Evolutionary conservation across 2,113 vertebrate species (phyloP), one percentile per base, ranked within the genome.

Genomic region (Delphinus delphis): DNA sequence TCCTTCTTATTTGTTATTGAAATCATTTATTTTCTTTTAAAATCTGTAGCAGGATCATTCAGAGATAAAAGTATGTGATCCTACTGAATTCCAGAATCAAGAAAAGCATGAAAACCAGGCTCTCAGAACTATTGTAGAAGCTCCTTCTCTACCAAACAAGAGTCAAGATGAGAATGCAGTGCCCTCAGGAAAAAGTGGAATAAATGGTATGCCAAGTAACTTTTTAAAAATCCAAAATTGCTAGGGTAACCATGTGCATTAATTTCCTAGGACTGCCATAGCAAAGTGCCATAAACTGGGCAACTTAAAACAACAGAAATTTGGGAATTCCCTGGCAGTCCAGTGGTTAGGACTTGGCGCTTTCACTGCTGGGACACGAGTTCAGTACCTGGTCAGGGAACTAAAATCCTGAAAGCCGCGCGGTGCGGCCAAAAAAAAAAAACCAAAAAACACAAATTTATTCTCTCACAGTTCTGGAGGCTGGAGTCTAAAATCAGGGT

Each of bases 1-100:
- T 25, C 58, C 13, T 60, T 90, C 13, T 65, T 93, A 53, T 86
- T 93, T 55, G 68, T 85, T 60, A 81, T 23, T 63, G 58, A 93
- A 85, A 70, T 70, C 1, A 62, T 84, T 88, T 85, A 41, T 90
- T 92, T 95, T 11, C 33, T 88, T 94, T 98, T 96, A 26, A 96
- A 97, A 74, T 97, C 76, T 92, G 12, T 93, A 76, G n/a, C 93
- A 98, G 98, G 71, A 97, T 47, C 74, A 36, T 96, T 98, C 92
- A 0, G 97, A 98, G 81, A 97, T 90, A 93, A 98, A 98, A 97
- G 95, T 98, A 97, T 98, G 85, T 1, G 28, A 98, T 86, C 20
- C 74, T 80, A 67, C 17, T 1, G 25, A 71, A 21, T 93, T 87
- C 2, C 47, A 77, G 77, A 96, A 89, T 23, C 25, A 93, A 85